Conservation (phyloP, 2,888 invertebrate species). For the Hesperia comma region DNA sequence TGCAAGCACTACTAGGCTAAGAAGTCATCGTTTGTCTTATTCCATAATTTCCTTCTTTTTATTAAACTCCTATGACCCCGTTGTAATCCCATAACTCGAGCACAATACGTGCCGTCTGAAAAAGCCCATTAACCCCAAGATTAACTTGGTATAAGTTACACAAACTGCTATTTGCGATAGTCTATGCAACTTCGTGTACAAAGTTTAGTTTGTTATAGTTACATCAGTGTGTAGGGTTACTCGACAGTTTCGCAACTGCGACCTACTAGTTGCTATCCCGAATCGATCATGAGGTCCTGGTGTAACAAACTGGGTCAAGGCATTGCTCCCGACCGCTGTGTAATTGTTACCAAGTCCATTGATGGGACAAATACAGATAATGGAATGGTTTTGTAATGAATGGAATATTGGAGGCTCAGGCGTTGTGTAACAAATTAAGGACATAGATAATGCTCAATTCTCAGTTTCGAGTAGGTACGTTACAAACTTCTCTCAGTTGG, state of each 20-base stretch:
- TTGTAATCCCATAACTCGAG: too few species aligned
- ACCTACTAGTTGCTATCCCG: conserved; percentile 6
- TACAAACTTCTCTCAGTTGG: too few species aligned
- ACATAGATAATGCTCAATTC: too few species aligned
- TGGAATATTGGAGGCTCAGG: background rate
- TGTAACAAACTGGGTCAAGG: conserved; percentile 29
- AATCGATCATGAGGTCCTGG: conserved; percentile 35
- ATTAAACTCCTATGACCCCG: too few species aligned
- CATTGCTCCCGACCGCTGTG: background rate
- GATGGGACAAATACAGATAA: background rate
- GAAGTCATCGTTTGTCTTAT: too few species aligned
- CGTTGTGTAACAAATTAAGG: background rate
- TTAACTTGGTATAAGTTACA: background rate
- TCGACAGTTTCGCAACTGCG: background rate
- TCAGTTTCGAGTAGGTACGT: too few species aligned
- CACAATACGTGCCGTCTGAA: too few species aligned
- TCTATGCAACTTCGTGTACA: conserved; percentile 3
- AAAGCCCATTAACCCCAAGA: background rate
- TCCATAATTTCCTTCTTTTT: too few species aligned
- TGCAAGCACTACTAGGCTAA: too few species aligned
- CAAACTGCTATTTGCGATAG: background rate
- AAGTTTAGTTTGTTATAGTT: background rate
- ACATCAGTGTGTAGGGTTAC: background rate
- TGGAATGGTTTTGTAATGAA: too few species aligned
- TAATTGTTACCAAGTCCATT: background rate